Evolutionary conservation across 2,888 invertebrate species (phyloP).

Genomic region (Julus scanicus): DNA sequence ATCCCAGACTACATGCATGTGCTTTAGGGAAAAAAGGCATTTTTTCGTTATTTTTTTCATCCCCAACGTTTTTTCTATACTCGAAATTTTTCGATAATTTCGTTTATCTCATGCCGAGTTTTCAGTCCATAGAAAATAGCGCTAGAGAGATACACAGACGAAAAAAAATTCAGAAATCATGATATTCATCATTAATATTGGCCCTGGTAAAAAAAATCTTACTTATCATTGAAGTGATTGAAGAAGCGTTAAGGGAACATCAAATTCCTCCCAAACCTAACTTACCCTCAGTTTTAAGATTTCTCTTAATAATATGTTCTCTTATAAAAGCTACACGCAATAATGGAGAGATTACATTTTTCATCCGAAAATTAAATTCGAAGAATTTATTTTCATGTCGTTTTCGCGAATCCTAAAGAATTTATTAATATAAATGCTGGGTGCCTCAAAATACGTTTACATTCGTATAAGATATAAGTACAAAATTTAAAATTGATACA

Average conservation of each 20-base stretch:
- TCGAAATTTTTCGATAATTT: slow-evolving; percentile 49
- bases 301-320: neutral
- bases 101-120: slow-evolving; percentile 49
- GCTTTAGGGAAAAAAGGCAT: slow-evolving; percentile 52
- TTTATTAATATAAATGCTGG: neutral
- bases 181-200: slow-evolving; percentile 45
- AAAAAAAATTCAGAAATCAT: slow-evolving; percentile 41
- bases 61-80: slow-evolving; percentile 30
- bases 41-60: slow-evolving; percentile 23
- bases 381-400: slow-evolving; percentile 8
- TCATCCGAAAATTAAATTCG: slow-evolving; percentile 7
- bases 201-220: slow-evolving; percentile 1
- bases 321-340: slow-evolving; percentile 20
- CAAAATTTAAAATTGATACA: too few relatives aligned
- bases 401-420: neutral
- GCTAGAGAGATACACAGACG: neutral
- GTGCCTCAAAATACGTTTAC: neutral
- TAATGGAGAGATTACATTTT: slow-evolving; percentile 22
- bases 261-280: neutral
- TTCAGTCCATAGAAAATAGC: slow-evolving; percentile 28
- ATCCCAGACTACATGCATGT: slow-evolving; percentile 52
- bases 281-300: slow-evolving; percentile 40
- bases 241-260: slow-evolving; percentile 5
- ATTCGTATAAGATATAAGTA: too few relatives aligned
- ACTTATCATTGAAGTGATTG: slow-evolving; percentile 44